Evolutionary conservation across 2,888 invertebrate species (phyloP), one percentile per base, ranked within the genome.

Genomic region (Choreutis nemorana): DNA sequence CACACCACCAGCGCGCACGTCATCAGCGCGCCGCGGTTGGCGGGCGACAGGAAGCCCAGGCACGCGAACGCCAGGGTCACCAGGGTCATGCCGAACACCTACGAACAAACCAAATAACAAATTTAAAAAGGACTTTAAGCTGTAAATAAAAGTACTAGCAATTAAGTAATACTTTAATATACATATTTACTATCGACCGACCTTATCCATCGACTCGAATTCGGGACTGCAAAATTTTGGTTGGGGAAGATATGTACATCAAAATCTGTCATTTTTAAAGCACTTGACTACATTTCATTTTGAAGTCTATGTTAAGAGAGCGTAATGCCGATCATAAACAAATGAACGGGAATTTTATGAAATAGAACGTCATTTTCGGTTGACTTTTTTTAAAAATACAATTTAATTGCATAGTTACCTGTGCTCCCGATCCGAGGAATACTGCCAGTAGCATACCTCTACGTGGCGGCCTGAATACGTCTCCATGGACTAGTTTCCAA

Each of bases 1-100:
- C 93, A 99, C 37, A 97, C 83, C 1, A 98, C 93, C 83, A 99
- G 87, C 14, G 96, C 91, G 61, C 97, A 98, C 1, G 98, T 99
- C 97, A 99, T 99, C 35, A 99, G 73, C 1, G 97, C 96, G 5
- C 99, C 99, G 50, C 99, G 87, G 75, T 99, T 98, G 3, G 98
- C 98, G 1, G 99, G 99, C 6, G 97, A 98, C 32, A 99, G 82
- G 78, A 99, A 99, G 30, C 99, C 99, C 39, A 99, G 84, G 64
- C 98, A 98, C n/a, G 99, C 99, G 75, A 99, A 98, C 9, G 93
- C 96, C 33, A 99, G 73, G 0, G 98, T 98, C 29, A 98, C 91
- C 28, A 97, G 80, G 1, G 94, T 89, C 97, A 99, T 98, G 55
- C 90, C 93, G 55, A 97, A 90, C 6, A 85, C 79, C 78, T 78